Conservation (phyloP, 2,113 vertebrate genomes). For the Arvicanthis niloticus region DNA sequence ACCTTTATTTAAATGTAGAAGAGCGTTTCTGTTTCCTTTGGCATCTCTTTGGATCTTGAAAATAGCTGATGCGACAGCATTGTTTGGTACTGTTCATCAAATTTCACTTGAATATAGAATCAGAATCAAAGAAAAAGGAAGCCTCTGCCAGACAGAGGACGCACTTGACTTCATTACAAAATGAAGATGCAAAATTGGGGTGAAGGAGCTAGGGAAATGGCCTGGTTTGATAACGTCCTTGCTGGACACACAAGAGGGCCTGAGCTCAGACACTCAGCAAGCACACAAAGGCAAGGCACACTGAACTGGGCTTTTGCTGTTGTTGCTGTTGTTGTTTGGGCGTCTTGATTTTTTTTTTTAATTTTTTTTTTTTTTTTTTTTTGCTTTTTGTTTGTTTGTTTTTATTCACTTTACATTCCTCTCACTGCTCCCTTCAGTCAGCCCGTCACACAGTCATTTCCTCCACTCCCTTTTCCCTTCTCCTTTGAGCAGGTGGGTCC, state of each 20-base stretch:
- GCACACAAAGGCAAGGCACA: background rate
- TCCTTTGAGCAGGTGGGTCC: too few species aligned
- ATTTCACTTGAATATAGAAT: conserved; percentile 56
- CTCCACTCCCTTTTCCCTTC: too few species aligned
- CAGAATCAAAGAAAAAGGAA: conserved; percentile 6
- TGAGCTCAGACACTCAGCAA: background rate
- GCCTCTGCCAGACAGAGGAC: background rate
- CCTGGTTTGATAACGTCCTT: background rate
- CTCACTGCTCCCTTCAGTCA: too few species aligned
- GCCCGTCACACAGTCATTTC: too few species aligned
- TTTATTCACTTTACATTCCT: too few species aligned
- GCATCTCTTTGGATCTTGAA: conserved; percentile 54
- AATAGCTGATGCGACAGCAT: background rate
- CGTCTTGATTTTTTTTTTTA: too few species aligned
- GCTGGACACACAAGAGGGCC: background rate
- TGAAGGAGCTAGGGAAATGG: background rate
- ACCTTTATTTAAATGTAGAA: conserved; percentile 45
- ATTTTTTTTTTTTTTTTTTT: too few species aligned
- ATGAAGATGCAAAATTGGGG: conserved; percentile 51
- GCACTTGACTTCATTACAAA: background rate
- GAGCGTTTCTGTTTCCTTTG: conserved; percentile 55
- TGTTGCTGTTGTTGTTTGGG: too few species aligned
- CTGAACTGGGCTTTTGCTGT: too few species aligned
- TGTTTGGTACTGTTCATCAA: conserved; percentile 53
- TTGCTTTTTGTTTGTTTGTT: too few species aligned